Percentiles rank a stretch among this genome's conserved stretches.
phyloP scores from a whole-genome alignment of 1,140 invertebrate species.

The Euglossa dilemma region DNA sequence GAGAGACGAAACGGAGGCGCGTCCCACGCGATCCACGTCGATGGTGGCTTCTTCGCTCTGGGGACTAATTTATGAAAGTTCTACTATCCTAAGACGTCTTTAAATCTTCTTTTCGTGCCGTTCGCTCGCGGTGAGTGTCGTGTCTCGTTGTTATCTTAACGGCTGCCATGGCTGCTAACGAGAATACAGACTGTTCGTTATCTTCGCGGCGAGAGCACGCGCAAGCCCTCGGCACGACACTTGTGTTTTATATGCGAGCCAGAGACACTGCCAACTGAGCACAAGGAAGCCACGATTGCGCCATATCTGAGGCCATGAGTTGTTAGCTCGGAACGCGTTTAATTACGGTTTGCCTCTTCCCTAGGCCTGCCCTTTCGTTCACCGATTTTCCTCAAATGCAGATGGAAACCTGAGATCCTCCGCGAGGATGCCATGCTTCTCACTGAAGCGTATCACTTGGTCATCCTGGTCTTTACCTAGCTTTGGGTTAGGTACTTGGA shows the following conservation, averaged over 20 bases:
- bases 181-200: conserved; percentile 75
- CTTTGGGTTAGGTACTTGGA: no score
- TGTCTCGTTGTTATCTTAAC: conserved; percentile 72
- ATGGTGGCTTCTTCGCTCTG: conserved; percentile 28
- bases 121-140: conserved; percentile 50
- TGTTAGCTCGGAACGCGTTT: conserved; percentile 12
- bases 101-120: conserved; percentile 64
- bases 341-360: neutral
- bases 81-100: conserved; percentile 54
- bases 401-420: no score
- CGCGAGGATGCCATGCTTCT: no score
- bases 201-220: conserved; percentile 72
- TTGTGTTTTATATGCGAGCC: conserved; percentile 65
- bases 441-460: no score
- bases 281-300: conserved; percentile 35
- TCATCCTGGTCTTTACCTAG: no score
- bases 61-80: conserved; percentile 66
- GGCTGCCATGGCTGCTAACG: conserved; percentile 70
- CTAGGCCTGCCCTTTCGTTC: neutral
- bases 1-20: neutral
- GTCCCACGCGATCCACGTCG: conserved; percentile 42
- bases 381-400: neutral
- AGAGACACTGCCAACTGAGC: conserved; percentile 43
- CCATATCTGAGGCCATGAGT: conserved; percentile 42
- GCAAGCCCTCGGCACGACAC: conserved; percentile 69